Evolutionary conservation across 2,797 vertebrate species (phyloP).

Genomic region (Amazona ochrocephala): DNA sequence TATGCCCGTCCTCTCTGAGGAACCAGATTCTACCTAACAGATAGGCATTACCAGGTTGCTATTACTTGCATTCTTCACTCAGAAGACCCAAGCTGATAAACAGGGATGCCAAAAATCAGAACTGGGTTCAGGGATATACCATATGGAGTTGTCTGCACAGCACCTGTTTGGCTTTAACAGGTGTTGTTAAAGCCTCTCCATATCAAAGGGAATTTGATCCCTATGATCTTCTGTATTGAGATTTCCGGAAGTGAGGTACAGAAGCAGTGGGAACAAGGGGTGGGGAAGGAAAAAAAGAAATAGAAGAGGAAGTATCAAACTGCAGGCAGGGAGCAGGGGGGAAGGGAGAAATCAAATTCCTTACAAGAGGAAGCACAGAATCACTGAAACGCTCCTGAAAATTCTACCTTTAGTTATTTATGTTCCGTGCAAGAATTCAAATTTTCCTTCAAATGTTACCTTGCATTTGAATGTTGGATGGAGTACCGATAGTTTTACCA

Average conservation of each 20-base stretch:
- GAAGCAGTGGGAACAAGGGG: not conserved
- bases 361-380: not conserved
- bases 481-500: slow-evolving; percentile 58
- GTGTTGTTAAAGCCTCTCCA: not conserved
- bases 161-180: not conserved
- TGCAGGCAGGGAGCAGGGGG: not conserved
- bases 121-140: not conserved
- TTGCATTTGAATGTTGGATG: slow-evolving; percentile 59
- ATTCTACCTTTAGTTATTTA: not conserved
- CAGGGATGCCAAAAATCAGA: not conserved
- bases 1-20: not conserved
- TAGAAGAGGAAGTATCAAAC: not conserved
- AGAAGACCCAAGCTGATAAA: not conserved
- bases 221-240: not conserved
- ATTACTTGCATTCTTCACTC: not conserved
- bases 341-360: not conserved
- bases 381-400: not conserved
- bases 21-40: not conserved
- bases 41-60: not conserved
- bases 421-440: not conserved
- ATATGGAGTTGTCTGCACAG: not conserved
- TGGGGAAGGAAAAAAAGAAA: not conserved
- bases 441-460: slow-evolving; percentile 74
- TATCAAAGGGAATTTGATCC: not conserved
- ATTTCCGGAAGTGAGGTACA: not conserved